Percentiles rank a stretch among this genome's conserved stretches.
Evolutionary conservation across 1,140 invertebrate genomes (phyloP).

Genomic region (Procambarus clarkii): DNA sequence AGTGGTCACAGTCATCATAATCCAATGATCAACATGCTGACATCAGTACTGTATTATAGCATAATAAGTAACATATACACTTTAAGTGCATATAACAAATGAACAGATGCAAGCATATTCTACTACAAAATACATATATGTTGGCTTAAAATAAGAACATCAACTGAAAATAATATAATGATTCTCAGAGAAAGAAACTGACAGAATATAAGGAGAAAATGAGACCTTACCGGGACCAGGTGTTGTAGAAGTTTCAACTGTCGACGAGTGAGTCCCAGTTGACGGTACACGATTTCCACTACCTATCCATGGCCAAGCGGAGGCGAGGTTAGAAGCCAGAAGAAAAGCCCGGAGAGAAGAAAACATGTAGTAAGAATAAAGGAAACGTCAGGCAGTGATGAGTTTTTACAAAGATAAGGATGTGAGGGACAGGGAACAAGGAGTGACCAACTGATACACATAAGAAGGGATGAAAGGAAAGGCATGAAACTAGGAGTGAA

Average conservation of each 20-base stretch:
- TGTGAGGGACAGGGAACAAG: background rate
- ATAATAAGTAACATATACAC: background rate
- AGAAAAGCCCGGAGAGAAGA: slow-evolving; percentile 53
- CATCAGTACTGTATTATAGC: background rate
- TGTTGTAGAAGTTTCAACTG: slow-evolving; percentile 27
- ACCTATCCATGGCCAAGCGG: slow-evolving; percentile 57
- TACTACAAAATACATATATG: background rate
- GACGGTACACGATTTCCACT: slow-evolving; percentile 17
- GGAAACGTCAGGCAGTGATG: background rate
- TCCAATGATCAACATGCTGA: background rate
- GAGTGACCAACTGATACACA: background rate
- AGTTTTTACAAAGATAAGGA: background rate
- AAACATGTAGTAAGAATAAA: slow-evolving; percentile 32
- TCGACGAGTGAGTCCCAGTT: slow-evolving; percentile 35
- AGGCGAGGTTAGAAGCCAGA: slow-evolving; percentile 59
- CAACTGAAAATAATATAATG: slow-evolving; percentile 11
- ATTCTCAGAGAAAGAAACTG: slow-evolving; percentile 32
- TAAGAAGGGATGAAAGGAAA: background rate
- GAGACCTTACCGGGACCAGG: slow-evolving; percentile 46
- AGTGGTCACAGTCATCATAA: background rate
- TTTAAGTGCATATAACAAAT: background rate
- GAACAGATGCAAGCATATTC: background rate
- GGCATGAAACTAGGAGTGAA: background rate
- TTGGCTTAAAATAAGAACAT: background rate
- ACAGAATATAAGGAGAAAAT: slow-evolving; percentile 38